Percentiles rank a stretch among this genome's conserved stretches.
Evolutionary conservation across 2,797 vertebrate species (phyloP).

Genomic region (Gadopsis bispinosus): DNA sequence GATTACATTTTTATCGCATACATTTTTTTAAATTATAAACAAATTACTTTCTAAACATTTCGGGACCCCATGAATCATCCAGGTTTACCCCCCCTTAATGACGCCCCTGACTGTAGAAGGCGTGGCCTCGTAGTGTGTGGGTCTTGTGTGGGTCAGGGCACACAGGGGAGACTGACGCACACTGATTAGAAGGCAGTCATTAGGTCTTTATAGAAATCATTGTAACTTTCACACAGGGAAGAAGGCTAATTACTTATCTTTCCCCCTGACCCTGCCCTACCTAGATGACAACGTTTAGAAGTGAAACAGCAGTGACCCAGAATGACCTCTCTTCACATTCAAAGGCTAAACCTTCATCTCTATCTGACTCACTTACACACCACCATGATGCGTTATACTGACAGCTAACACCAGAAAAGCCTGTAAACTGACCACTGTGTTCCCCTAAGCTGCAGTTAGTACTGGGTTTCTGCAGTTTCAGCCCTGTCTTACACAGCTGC

Average conservation of each 20-base stretch:
- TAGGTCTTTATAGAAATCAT: constrained; percentile 39
- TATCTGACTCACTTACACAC: constrained; percentile 26
- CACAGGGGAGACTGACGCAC: too few relatives aligned
- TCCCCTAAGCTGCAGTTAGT: constrained; percentile 24
- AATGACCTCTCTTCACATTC: constrained; percentile 75
- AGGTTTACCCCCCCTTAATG: too few relatives aligned
- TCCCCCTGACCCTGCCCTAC: constrained; percentile 30
- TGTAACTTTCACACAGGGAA: constrained; percentile 64
- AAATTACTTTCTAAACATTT: too few relatives aligned
- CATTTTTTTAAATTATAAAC: too few relatives aligned
- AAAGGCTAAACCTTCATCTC: constrained; percentile 54
- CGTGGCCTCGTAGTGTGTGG: too few relatives aligned
- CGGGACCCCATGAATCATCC: too few relatives aligned
- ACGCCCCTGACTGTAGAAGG: too few relatives aligned
- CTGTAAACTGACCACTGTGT: constrained; percentile 26
- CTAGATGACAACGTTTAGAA: constrained; percentile 49
- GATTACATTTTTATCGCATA: too few relatives aligned
- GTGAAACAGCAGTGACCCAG: constrained; percentile 68
- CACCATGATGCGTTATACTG: constrained; percentile 27
- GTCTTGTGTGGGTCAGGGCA: too few relatives aligned
- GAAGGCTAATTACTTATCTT: constrained; percentile 56
- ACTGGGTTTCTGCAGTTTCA: constrained; percentile 10
- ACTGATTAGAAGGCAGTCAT: constrained; percentile 4
- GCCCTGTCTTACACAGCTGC: too few relatives aligned
- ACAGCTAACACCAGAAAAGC: constrained; percentile 53